Base-by-base conservation (phyloP, 2,888 invertebrate species). In the Parnassius smintheus region DNA sequence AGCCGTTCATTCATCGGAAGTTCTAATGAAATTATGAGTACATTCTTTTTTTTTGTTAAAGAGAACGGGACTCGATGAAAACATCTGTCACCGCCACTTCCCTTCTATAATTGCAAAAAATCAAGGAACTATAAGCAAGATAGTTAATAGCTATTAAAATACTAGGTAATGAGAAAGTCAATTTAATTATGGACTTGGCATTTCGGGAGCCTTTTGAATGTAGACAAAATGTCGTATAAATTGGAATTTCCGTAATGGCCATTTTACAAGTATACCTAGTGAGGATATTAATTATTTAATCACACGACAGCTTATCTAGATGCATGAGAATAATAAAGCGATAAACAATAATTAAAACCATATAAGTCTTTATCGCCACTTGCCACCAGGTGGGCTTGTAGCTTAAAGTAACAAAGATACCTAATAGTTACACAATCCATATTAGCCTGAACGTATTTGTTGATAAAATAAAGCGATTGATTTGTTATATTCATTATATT, bases 91-190 rank as follows among this genome's bases (percentile, higher is more conserved):
- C 46, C 13, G 50, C 13, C 56, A 48, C 62, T 63, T 63, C 62
- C 62, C 55, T 48, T 52, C 1, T 22, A 42, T 64, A 59, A 64
- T 64, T 64, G 59, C 59, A 64, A 64, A 64, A 64, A 64, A 63
- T 59, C 48, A 51, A 48, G 13, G 22, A 51, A 48, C 49, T 53
- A 60, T 60, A 51, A 59, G n/a, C 52, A 41, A 42, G 56, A 53
- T 56, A 56, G 60, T 64, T 60, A 64, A 13, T 53, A 10, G 53
- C 51, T 56, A 64, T 64, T 64, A 56, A 64, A 64, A 45, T 56
- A 59, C 46, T 18, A 11, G 56, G 42, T 56, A 48, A 56, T 52
- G 25, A 55, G 59, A 56, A 22, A 56, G 48, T 41, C 12, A 50
- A 62, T 54, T 48, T 52, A 59, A 63, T 63, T 64, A 56, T 55